These are phyloP conservation scores for Varecia variegata DNA, from an alignment of 2,797 vertebrate species.

Conservation along the genomic window DNA sequence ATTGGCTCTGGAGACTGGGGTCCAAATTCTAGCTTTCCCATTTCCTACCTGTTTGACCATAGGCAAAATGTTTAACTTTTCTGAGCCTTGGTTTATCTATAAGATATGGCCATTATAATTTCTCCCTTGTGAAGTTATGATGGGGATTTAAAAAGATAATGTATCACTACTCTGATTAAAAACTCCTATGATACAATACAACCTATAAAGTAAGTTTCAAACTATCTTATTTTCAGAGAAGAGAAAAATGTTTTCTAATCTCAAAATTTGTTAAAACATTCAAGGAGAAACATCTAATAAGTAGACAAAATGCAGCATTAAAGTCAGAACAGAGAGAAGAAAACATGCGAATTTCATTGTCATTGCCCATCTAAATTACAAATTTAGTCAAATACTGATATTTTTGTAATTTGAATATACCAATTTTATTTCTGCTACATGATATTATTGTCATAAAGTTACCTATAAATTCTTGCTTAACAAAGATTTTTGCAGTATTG, in stretches of 20 bases:
- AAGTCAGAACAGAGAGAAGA: not conserved
- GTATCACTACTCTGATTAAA: not conserved
- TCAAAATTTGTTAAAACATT: slow-evolving; percentile 9
- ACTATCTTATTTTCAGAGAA: not conserved
- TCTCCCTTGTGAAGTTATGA: not conserved
- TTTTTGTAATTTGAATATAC: not conserved
- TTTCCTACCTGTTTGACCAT: not conserved
- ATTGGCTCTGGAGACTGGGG: not conserved
- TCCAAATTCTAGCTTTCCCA: not conserved
- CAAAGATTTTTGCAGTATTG: not conserved
- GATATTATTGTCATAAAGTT: not conserved
- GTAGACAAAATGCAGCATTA: not conserved
- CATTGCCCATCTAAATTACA: not conserved
- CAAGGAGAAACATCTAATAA: not conserved
- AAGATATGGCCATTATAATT: not conserved
- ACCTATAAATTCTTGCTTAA: not conserved
- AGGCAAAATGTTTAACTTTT: not conserved
- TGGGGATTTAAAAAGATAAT: slow-evolving; percentile 19
- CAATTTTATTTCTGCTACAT: not conserved
- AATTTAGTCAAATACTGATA: not conserved
- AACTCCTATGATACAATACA: not conserved
- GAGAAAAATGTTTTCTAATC: not conserved
- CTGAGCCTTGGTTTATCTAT: not conserved
- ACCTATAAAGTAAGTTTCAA: not conserved
- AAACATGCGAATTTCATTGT: not conserved